Evolutionary conservation across 2,797 vertebrate genomes (phyloP).

Genomic region (Cirrhinus mrigala): DNA sequence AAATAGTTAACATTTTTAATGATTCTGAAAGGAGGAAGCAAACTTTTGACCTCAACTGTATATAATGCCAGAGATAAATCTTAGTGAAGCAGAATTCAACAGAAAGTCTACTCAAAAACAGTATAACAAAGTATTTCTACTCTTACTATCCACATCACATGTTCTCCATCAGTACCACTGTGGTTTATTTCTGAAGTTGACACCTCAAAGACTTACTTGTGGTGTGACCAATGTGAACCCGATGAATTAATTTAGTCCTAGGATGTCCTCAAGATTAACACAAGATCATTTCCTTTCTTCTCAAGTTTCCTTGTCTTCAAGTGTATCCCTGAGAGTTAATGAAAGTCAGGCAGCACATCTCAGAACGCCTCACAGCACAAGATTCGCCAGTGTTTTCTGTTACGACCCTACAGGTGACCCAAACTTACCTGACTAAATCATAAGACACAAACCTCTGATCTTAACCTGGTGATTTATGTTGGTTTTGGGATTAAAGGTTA

Average conservation of each 20-base stretch:
- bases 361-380: background rate
- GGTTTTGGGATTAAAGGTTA: background rate
- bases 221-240: slow-evolving; percentile 21
- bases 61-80: background rate
- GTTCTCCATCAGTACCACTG: slow-evolving; percentile 16
- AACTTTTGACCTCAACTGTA: no score
- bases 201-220: slow-evolving; percentile 30
- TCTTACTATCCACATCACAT: slow-evolving; percentile 6
- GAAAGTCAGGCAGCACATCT: slow-evolving; percentile 18
- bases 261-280: slow-evolving; percentile 24
- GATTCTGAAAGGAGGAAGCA: no score
- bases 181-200: slow-evolving; percentile 26
- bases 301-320: background rate
- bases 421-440: slow-evolving; percentile 3
- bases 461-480: background rate
- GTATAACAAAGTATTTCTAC: background rate
- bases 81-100: background rate
- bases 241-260: slow-evolving; percentile 19
- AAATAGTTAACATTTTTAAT: no score
- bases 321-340: slow-evolving; percentile 29
- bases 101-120: background rate
- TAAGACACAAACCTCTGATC: slow-evolving; percentile 7
- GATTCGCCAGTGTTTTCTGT: background rate
- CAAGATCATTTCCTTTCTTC: slow-evolving; percentile 17
- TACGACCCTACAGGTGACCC: background rate